phyloP scores from a whole-genome alignment of 2,797 vertebrate genomes.

The Alcedo atthis region DNA sequence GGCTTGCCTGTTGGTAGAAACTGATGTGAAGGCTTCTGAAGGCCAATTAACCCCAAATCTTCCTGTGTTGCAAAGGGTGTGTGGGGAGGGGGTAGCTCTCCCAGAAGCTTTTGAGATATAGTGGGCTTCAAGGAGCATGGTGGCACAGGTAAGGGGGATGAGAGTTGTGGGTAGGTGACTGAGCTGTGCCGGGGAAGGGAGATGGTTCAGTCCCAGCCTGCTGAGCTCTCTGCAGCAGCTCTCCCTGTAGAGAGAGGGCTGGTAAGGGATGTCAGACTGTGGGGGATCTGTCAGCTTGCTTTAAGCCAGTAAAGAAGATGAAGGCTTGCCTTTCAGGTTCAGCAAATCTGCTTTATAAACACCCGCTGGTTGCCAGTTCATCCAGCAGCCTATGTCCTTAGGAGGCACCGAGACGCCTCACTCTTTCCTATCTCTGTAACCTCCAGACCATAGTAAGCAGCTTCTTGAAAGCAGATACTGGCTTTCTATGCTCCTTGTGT shows the following conservation, averaged over 20 bases:
- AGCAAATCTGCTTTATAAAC: neutral
- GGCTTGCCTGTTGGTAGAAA: neutral
- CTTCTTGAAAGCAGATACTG: neutral
- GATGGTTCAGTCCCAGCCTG: neutral
- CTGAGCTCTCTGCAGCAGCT: neutral
- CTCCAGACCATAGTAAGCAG: neutral
- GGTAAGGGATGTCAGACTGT: neutral
- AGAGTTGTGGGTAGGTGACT: neutral
- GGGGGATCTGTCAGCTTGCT: neutral
- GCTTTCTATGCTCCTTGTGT: rapidly evolving
- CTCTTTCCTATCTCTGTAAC: neutral
- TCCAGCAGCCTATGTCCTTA: neutral
- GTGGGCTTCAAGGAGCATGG: neutral
- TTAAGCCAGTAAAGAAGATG: neutral
- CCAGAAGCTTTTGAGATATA: neutral
- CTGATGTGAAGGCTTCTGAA: neutral
- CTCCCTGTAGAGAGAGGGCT: rapidly evolving
- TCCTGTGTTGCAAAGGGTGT: no score
- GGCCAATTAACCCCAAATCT: no score
- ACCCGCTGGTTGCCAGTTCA: neutral
- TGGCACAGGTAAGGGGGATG: rapidly evolving
- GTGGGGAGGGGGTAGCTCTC: neutral
- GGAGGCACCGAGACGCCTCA: neutral
- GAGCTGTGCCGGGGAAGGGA: neutral
- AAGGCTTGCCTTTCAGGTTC: neutral